A percentile compares a stretch with the other conserved stretches of the same genome.
phyloP scores from a whole-genome alignment of 2,113 vertebrate genomes.

The Gambusia holbrooki region DNA sequence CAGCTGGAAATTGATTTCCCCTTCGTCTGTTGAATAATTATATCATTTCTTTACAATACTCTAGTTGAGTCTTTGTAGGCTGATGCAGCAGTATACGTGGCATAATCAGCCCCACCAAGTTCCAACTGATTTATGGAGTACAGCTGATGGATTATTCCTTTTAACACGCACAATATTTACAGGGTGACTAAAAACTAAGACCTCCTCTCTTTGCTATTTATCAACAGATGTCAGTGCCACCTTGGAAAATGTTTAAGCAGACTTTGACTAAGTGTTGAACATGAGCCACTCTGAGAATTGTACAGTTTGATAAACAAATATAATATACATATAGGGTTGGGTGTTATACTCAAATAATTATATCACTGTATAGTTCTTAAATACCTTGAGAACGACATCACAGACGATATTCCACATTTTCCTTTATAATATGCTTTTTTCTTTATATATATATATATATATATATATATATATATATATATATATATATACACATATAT shows the following conservation, averaged over 20 bases:
- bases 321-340: too few relatives aligned
- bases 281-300: neutral
- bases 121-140: slow-evolving; percentile 22
- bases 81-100: slow-evolving; percentile 43
- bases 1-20: slow-evolving; percentile 25
- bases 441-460: too few relatives aligned
- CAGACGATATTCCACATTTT: too few relatives aligned
- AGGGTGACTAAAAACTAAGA: neutral
- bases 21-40: slow-evolving; percentile 25
- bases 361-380: too few relatives aligned
- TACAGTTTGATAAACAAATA: neutral
- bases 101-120: slow-evolving; percentile 30
- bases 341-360: too few relatives aligned
- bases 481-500: too few relatives aligned
- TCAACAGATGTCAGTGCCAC: slow-evolving; percentile 12
- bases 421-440: too few relatives aligned
- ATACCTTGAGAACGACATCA: too few relatives aligned
- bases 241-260: neutral
- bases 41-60: slow-evolving; percentile 36
- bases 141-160: slow-evolving; percentile 26
- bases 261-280: neutral
- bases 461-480: too few relatives aligned
- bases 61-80: slow-evolving; percentile 16
- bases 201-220: neutral
- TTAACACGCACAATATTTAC: neutral